These are phyloP conservation scores for Listrodromus nycthemerus DNA, from an alignment of 2,888 invertebrate genomes.

Conservation along the genomic window DNA sequence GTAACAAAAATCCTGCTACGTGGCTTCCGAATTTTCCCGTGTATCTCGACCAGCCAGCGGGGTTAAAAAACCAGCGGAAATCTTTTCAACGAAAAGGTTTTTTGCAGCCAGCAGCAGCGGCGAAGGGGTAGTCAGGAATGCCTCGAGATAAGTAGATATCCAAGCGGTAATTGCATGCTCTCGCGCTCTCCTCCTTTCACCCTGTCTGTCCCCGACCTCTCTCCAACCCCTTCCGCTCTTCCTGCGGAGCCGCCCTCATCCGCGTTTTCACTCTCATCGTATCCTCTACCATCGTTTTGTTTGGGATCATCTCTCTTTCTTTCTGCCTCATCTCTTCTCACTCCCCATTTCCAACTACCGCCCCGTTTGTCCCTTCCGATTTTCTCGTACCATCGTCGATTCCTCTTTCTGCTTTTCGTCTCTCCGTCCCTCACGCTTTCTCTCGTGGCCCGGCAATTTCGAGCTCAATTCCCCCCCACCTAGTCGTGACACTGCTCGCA, in stretches of 20 bases:
- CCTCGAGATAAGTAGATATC: constrained; percentile 67
- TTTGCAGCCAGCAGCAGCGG: constrained; percentile 38
- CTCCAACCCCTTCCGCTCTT: not conserved
- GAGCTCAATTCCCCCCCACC: constrained; percentile 29
- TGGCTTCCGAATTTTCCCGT: constrained; percentile 47
- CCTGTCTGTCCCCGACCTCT: constrained; percentile 34
- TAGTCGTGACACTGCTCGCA: constrained; percentile 57
- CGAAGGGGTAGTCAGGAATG: constrained; percentile 45
- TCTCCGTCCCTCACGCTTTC: constrained; percentile 43
- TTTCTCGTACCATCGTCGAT: constrained; percentile 41
- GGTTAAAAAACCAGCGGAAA: constrained; percentile 56
- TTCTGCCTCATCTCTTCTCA: constrained; percentile 11
- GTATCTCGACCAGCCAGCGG: constrained; percentile 35
- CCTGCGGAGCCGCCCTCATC: constrained; percentile 34
- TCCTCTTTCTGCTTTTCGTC: constrained; percentile 61
- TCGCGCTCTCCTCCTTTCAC: constrained; percentile 59
- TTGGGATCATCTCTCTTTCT: constrained; percentile 46
- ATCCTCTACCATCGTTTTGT: constrained; percentile 48
- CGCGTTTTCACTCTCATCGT: constrained; percentile 46
- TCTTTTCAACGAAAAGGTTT: constrained; percentile 58
- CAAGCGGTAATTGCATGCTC: constrained; percentile 75
- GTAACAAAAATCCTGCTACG: constrained; percentile 41
- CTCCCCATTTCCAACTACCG: not conserved
- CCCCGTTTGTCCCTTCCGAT: constrained; percentile 32
- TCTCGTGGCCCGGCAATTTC: constrained; percentile 40